These are phyloP conservation scores for Cordilura impudica DNA, from an alignment of 2,888 invertebrate species.

Conservation along the genomic window DNA sequence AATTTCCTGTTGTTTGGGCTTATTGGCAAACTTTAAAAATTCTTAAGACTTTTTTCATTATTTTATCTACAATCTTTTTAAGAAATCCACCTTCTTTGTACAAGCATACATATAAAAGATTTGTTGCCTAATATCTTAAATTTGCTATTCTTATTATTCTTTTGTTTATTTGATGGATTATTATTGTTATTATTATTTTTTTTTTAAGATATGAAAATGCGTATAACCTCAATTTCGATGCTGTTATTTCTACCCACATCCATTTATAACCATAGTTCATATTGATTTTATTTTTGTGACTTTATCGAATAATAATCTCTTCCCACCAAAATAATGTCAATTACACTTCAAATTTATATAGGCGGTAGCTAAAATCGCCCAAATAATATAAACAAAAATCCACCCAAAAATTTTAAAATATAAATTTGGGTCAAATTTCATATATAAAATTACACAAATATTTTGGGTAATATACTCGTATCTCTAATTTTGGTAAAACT, in stretches of 20 bases:
- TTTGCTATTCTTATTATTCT: not conserved
- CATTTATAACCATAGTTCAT: not conserved
- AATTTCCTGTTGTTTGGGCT: too few species aligned
- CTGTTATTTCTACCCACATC: not conserved
- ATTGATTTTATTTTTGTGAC: not conserved
- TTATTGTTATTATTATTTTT: too few species aligned
- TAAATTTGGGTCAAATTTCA: too few species aligned
- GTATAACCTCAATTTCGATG: constrained; percentile 20
- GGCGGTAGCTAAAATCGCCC: too few species aligned
- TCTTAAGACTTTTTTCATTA: not conserved
- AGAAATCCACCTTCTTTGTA: not conserved
- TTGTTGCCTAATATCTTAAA: not conserved
- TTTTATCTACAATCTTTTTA: not conserved
- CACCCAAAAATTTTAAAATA: too few species aligned
- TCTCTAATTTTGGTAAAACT: too few species aligned
- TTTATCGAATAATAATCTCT: constrained; percentile 9
- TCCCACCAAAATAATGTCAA: constrained; percentile 6
- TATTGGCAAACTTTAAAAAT: not conserved
- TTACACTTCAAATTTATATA: too few species aligned
- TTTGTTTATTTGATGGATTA: not conserved
- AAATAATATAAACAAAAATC: too few species aligned
- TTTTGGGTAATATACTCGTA: too few species aligned
- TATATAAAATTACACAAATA: too few species aligned
- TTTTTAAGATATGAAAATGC: not conserved
- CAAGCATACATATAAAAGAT: too few species aligned